These are phyloP conservation scores for Dryococelus australis DNA, from an alignment of 2,888 invertebrate species.

Conservation along the genomic window DNA sequence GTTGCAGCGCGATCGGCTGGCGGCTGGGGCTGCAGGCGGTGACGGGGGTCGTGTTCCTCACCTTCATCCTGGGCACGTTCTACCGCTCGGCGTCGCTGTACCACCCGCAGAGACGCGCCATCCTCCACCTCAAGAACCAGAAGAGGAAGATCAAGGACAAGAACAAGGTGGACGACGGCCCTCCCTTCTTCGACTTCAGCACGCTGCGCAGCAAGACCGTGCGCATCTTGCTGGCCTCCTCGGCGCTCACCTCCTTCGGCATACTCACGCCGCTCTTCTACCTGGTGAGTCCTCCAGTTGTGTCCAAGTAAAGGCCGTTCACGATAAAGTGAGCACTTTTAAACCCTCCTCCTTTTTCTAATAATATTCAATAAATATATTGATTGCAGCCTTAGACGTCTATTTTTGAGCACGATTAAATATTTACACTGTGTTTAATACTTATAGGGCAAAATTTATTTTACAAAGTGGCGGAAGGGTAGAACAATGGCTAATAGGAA, in stretches of 20 bases:
- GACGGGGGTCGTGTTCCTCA: constrained; percentile 82
- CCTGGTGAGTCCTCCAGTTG: constrained; percentile 61
- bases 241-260: constrained; percentile 81
- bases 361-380: too few species aligned
- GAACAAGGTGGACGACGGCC: constrained; percentile 77
- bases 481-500: too few species aligned
- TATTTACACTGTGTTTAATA: too few species aligned
- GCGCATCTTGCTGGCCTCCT: constrained; percentile 80
- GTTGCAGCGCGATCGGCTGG: constrained; percentile 80
- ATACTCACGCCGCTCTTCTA: constrained; percentile 87
- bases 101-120: constrained; percentile 86
- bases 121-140: constrained; percentile 88
- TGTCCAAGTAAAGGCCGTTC: too few species aligned
- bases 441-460: too few species aligned
- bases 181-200: constrained; percentile 86
- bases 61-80: constrained; percentile 85
- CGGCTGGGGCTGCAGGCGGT: constrained; percentile 84
- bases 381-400: too few species aligned
- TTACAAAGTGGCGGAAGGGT: too few species aligned
- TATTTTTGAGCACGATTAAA: too few species aligned
- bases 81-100: constrained; percentile 89
- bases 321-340: too few species aligned
- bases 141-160: constrained; percentile 84
- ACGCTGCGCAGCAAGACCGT: constrained; percentile 86
- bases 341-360: too few species aligned